Base-by-base conservation (phyloP, 2,888 invertebrate species). In the Ormyrus labotus region DNA sequence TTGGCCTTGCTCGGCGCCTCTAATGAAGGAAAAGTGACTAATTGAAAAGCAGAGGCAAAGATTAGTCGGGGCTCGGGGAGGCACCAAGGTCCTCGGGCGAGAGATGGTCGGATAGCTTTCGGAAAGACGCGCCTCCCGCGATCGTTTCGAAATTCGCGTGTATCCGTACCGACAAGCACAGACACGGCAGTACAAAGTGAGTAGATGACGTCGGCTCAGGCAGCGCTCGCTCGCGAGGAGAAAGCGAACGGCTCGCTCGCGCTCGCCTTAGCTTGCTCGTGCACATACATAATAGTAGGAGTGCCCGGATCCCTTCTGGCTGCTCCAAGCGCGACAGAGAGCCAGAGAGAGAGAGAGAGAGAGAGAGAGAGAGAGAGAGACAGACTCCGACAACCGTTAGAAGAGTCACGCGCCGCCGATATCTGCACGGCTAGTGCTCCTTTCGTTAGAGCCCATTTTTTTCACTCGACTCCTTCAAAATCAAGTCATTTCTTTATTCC, bases 271-370 rank as follows among this genome's bases (percentile, higher is more conserved):
- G 71, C 19, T 19, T 19, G 19, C 19, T 70, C 77, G 80, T 80
- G 82, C 77, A 69, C 80, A 61, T 80, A 79, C 82, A 82, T 82
- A 82, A 82, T 82, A 82, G 82, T 82, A 80, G 82, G 82, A 82
- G 82, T 82, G 82, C 82, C 82, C 82, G 80, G 80, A 82, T 82
- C 82, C 82, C 77, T 77, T 57, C 57, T 68, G 78, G 48, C 19
- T 19, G 55, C 77, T 78, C 64, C 9, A 53, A 7, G 50, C n/a
- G 74, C 51, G 51, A 64, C 68, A 19, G 55, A 48, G 61, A n/a
- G 51, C 57, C 65, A 58, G 19, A 48, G 47, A 47, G n/a, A 57
- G n/a, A 11, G 55, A 47, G 53, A 53, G 47, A 47, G n/a, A 57
- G n/a, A 11, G 55, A 47, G 53, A 53, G 19, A 19, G 19, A 19